Evolutionary conservation across 2,888 invertebrate genomes (phyloP).

Genomic region (Nomada goodeniana): DNA sequence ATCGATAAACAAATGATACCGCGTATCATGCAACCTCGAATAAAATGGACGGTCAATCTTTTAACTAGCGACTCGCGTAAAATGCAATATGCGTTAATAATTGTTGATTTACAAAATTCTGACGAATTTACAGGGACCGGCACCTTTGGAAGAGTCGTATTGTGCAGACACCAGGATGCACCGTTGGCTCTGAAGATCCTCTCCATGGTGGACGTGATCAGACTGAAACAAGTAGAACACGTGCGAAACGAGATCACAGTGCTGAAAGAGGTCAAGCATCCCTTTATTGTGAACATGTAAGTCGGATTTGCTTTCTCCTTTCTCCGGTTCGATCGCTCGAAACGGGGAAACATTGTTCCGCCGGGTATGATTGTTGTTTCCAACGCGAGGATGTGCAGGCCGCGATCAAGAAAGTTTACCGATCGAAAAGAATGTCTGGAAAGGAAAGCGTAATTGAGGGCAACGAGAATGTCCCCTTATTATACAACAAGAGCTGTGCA

Average conservation of each 20-base stretch:
- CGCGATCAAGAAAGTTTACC: slow-evolving; percentile 46
- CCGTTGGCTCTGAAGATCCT: slow-evolving; percentile 95
- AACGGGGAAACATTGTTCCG: slow-evolving; percentile 4
- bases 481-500: too few relatives aligned
- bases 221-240: slow-evolving; percentile 98
- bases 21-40: too few relatives aligned
- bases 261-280: slow-evolving; percentile 95
- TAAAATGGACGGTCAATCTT: too few relatives aligned
- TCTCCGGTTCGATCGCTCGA: slow-evolving; percentile 7
- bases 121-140: slow-evolving; percentile 91
- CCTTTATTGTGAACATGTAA: slow-evolving; percentile 98
- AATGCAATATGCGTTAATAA: background rate
- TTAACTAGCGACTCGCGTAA: too few relatives aligned
- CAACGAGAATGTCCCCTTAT: background rate
- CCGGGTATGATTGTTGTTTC: background rate
- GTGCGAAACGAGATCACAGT: slow-evolving; percentile 98
- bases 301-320: slow-evolving; percentile 83
- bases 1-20: too few relatives aligned
- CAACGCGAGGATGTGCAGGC: slow-evolving; percentile 12
- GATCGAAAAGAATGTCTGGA: slow-evolving; percentile 30
- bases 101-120: background rate
- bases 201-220: slow-evolving; percentile 96
- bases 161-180: slow-evolving; percentile 92
- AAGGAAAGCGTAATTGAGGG: slow-evolving; percentile 54
- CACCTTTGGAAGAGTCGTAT: slow-evolving; percentile 97